Evolutionary conservation across 64 coral and sea anemone species (phyloP).

Genomic region (Catalaphyllia jardinei): DNA sequence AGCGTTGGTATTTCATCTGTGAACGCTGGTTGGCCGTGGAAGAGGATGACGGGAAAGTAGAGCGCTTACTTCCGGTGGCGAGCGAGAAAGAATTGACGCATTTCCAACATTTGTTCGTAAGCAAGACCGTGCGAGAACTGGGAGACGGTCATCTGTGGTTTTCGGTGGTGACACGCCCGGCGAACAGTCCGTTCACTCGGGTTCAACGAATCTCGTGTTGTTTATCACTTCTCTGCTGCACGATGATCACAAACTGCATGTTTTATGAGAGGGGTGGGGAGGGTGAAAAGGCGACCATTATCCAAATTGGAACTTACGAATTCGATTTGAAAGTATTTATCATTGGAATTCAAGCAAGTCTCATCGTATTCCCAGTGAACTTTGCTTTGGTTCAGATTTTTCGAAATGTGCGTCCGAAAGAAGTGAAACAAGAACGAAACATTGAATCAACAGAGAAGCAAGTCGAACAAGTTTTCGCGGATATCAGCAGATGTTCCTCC

Average conservation of each 20-base stretch:
- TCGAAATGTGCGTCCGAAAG: conserved; percentile 76
- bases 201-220: conserved; percentile 77
- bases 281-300: conserved; percentile 19
- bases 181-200: conserved; percentile 79
- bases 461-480: not conserved
- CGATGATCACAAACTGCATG: conserved; percentile 91
- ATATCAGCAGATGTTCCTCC: conserved; percentile 25
- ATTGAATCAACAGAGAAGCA: not conserved
- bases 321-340: conserved; percentile 66
- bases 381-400: conserved; percentile 90
- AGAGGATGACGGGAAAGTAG: conserved; percentile 82
- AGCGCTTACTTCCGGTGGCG: conserved; percentile 77
- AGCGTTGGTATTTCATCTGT: conserved; percentile 82
- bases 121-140: conserved; percentile 80
- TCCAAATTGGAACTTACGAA: conserved; percentile 46
- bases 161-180: conserved; percentile 69
- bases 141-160: conserved; percentile 93
- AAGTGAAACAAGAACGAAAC: conserved; percentile 10
- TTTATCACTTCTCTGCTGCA: conserved; percentile 79
- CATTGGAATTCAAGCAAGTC: conserved; percentile 82
- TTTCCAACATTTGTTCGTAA: conserved; percentile 83
- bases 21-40: conserved; percentile 87
- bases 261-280: conserved; percentile 72
- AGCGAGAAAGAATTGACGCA: conserved; percentile 80
- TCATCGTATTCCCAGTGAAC: conserved; percentile 92